These are phyloP conservation scores for Drosophila kurseongensis DNA, from an alignment of 1,140 invertebrate species.

Conservation along the genomic window DNA sequence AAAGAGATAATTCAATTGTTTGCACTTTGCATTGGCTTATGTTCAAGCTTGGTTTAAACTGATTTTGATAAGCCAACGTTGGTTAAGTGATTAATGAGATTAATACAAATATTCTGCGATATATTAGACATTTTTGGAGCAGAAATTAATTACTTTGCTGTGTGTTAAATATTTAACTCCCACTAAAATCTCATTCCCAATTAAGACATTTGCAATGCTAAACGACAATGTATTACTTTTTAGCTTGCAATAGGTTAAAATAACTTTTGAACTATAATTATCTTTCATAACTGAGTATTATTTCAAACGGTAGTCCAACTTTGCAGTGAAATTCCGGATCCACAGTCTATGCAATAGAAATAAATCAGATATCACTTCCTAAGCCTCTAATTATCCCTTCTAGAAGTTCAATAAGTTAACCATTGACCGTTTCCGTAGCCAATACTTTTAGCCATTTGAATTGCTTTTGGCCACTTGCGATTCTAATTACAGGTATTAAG, in stretches of 20 bases:
- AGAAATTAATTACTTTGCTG: no score
- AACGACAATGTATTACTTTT: not conserved
- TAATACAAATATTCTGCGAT: no score
- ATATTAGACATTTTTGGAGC: not conserved
- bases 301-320: not conserved
- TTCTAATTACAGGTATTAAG: slow-evolving; percentile 71
- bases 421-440: slow-evolving; percentile 4
- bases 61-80: slow-evolving; percentile 10
- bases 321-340: not conserved
- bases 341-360: not conserved
- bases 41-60: slow-evolving; percentile 4
- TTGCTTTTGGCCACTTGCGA: slow-evolving; percentile 46
- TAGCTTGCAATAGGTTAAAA: not conserved
- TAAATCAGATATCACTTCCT: slow-evolving; percentile 15
- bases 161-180: not conserved
- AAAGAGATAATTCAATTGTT: slow-evolving; percentile 30
- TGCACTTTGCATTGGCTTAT: slow-evolving; percentile 10
- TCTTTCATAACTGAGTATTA: not conserved
- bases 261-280: not conserved
- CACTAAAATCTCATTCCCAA: not conserved
- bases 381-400: slow-evolving; percentile 14
- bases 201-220: not conserved
- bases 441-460: slow-evolving; percentile 30
- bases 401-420: slow-evolving; percentile 33
- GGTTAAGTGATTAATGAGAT: slow-evolving; percentile 7